phyloP scores from a whole-genome alignment of 2,888 invertebrate species.

The Balanococcus diminutus region DNA sequence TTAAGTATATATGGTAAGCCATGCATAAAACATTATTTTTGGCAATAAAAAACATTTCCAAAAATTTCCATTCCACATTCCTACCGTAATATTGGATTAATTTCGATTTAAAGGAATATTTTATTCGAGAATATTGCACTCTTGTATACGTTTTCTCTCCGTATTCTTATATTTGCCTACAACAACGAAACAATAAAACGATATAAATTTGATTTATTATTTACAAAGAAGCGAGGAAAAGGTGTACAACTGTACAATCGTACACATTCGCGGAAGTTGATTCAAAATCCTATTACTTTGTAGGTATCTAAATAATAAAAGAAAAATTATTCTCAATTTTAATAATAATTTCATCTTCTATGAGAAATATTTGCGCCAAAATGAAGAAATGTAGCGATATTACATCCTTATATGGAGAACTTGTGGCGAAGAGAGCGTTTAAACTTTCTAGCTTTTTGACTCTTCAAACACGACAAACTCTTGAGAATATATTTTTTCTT shows the following conservation, averaged over 20 bases:
- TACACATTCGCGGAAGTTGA: not conserved
- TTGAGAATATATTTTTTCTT: no score
- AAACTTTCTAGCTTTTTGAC: no score
- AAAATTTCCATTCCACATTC: not conserved
- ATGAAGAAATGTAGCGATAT: no score
- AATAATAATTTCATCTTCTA: no score
- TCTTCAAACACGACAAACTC: no score
- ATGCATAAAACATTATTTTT: not conserved
- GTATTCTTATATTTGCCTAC: no score
- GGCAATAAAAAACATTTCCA: not conserved
- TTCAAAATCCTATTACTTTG: not conserved
- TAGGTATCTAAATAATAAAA: not conserved
- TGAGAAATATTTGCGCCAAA: no score
- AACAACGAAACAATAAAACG: not conserved
- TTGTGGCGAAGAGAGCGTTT: no score
- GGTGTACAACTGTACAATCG: not conserved
- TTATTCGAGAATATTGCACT: not conserved
- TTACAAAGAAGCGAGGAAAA: not conserved
- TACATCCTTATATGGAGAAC: no score
- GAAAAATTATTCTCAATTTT: no score
- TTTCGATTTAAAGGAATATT: not conserved
- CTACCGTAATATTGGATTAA: not conserved
- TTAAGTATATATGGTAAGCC: not conserved
- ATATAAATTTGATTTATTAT: not conserved
- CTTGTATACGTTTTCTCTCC: no score